Base-by-base conservation (phyloP, 2,113 vertebrate species). In the Nesoenas mayeri region DNA sequence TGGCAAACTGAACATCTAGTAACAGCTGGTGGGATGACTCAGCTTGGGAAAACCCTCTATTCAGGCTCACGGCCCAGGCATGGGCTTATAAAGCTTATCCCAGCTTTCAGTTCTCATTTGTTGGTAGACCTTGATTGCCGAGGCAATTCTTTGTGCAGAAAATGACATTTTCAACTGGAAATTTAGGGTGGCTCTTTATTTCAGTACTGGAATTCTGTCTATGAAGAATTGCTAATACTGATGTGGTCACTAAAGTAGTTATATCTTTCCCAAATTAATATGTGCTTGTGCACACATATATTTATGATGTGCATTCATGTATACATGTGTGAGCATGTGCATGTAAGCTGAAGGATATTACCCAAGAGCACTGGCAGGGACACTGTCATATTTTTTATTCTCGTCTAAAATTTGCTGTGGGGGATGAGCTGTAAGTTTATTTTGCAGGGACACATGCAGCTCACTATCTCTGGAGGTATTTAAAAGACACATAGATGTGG, bases 1-100 rank as follows among this genome's bases (percentile, higher is more conserved):
- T 86, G 72, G 38, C 72, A 86, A 78, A 80, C 4, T 91, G 91
- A 91, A 93, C 88, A 83, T 92, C 91, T 79, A 53, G 79, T 51
- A 93, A 78, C 75, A 90, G 83, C 91, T 96, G 67, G 58, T 90
- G 67, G 69, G 83, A 71, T 86, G 91, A 71, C 29, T 88, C 66
- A 56, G 64, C 79, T 79, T 85, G 34, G 74, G 65, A 48, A 96
- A 96, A 21, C 78, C 71, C 44, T 81, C 15, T 93, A 0, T 57
- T 79, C 62, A 38, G 84, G 61, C 74, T 69, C 9, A 58, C 32
- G 89, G 62, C 54, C 50, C 54, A 77, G 82, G 50, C 74, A 18
- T 9, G 71, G 74, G 73, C 47, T 93, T 93, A 51, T 28, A 70
- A 77, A 58, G 51, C 65, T 92, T 88, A 88, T 80, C 83, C 74